Evolutionary conservation across 2,888 invertebrate species (phyloP).

Genomic region (Parnassius smintheus): DNA sequence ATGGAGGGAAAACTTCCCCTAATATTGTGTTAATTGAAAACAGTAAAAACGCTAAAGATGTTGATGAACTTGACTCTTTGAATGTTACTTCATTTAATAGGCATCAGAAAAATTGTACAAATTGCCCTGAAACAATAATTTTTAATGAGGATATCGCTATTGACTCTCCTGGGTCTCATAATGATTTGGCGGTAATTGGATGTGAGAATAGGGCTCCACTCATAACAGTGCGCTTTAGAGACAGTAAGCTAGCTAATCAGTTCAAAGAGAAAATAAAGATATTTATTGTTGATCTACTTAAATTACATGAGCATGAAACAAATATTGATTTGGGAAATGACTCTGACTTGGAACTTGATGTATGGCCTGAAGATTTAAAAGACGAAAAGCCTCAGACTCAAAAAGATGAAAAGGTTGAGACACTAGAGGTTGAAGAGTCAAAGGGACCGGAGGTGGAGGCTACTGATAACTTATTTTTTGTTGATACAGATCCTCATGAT

Average conservation of each 20-base stretch:
- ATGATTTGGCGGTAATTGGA: constrained; percentile 58
- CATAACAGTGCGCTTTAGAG: constrained; percentile 70
- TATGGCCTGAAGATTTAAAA: constrained; percentile 64
- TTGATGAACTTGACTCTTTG: constrained; percentile 35
- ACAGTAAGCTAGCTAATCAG: constrained; percentile 60
- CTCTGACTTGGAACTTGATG: constrained; percentile 62
- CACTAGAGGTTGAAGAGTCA: constrained; percentile 11
- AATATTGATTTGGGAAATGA: constrained; percentile 50
- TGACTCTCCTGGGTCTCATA: constrained; percentile 61
- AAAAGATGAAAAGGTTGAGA: constrained; percentile 29
- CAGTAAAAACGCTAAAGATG: constrained; percentile 34
- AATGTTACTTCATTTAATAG: neutral
- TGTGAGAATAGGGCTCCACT: constrained; percentile 67
- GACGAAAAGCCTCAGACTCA: constrained; percentile 35
- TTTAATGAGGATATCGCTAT: constrained; percentile 60
- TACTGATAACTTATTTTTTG: constrained; percentile 64
- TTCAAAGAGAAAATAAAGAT: constrained; percentile 72
- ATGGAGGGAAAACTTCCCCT: constrained; percentile 68
- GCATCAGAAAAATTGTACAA: constrained; percentile 36
- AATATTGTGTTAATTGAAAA: constrained; percentile 33
- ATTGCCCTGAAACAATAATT: constrained; percentile 46
- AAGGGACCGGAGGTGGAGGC: constrained; percentile 33
- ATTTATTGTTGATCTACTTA: constrained; percentile 69
- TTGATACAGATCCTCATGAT: constrained; percentile 61
- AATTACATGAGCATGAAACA: constrained; percentile 49